Percentiles rank a stretch among this genome's conserved stretches.
phyloP scores from a whole-genome alignment of 2,113 vertebrate genomes.

The Ceyx cyanopectus region DNA sequence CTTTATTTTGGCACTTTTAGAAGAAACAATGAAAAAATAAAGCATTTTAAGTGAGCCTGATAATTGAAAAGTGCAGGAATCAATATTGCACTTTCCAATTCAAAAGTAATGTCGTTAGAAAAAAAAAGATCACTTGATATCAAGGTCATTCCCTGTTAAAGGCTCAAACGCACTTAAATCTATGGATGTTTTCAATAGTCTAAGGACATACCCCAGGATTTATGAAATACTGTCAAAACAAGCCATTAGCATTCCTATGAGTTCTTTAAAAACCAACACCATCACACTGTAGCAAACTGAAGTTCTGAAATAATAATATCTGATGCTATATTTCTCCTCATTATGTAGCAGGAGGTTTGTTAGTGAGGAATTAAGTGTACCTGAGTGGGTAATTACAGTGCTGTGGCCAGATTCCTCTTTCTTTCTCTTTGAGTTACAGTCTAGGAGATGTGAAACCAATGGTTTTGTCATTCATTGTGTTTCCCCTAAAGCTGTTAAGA shows the following conservation, averaged over 20 bases:
- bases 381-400: neutral
- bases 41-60: neutral
- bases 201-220: neutral
- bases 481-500: neutral
- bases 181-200: neutral
- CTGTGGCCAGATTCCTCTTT: accelerated
- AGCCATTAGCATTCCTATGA: neutral
- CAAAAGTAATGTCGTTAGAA: neutral
- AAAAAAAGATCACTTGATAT: neutral
- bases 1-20: neutral
- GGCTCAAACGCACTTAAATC: neutral
- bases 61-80: neutral
- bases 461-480: neutral
- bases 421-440: neutral
- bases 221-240: neutral
- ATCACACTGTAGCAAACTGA: neutral
- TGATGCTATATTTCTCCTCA: neutral
- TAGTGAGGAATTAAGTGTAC: too few species aligned
- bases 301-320: neutral
- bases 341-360: neutral
- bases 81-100: neutral
- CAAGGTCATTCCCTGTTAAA: neutral
- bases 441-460: neutral
- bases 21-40: neutral
- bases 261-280: neutral